Conservation (phyloP, 2,888 invertebrate species). For the Pseudococcus longispinus region DNA sequence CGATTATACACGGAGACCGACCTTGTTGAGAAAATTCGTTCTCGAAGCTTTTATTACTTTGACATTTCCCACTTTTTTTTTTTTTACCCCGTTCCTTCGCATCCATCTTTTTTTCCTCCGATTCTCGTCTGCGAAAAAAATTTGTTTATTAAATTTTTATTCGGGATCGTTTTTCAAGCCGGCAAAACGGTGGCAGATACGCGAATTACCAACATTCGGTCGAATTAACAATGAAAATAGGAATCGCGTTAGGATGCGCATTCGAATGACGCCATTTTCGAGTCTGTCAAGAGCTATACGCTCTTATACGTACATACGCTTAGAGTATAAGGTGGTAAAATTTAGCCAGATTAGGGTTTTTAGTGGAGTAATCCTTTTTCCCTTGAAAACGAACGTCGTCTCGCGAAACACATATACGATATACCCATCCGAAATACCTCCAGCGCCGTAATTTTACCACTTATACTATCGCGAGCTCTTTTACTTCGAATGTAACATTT, state of each 20-base stretch:
- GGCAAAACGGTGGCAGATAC: neutral
- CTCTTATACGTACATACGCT: neutral
- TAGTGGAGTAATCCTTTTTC: neutral
- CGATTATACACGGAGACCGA: neutral
- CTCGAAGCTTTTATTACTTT: constrained; percentile 10
- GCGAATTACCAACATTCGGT: neutral
- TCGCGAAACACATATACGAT: neutral
- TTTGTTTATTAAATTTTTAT: constrained; percentile 26
- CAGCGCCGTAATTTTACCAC: neutral
- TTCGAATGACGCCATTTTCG: constrained; percentile 6
- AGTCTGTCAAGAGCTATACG: neutral
- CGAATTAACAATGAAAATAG: neutral
- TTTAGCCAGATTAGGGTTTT: constrained; percentile 6
- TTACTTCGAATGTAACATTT: neutral
- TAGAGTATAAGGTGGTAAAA: neutral
- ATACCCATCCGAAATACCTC: neutral
- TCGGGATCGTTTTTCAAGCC: neutral
- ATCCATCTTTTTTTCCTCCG: neutral
- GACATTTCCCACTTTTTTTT: neutral
- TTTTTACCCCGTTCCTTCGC: neutral
- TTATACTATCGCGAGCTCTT: neutral
- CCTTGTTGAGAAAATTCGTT: constrained; percentile 27
- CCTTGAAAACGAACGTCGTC: neutral
- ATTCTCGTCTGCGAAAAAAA: neutral
- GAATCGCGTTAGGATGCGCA: neutral